Conservation (phyloP, 2,113 vertebrate genomes). For the Ptilonorhynchus violaceus region DNA sequence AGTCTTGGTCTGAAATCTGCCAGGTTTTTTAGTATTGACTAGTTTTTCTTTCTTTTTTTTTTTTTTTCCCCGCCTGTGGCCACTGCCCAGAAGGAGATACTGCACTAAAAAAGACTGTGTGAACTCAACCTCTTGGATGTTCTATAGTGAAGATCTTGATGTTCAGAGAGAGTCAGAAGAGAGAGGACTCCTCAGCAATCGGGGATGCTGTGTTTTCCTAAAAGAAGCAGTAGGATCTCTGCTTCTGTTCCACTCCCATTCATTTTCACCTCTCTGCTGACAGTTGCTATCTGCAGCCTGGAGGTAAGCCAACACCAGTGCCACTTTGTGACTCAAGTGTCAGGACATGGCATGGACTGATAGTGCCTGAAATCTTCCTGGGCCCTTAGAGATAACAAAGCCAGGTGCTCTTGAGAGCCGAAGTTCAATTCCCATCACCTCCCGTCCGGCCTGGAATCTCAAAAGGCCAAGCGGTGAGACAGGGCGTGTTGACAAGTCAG, state of each 20-base stretch:
- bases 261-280: conserved; percentile 35
- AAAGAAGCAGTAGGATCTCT: background rate
- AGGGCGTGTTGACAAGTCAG: conserved; percentile 72
- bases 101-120: background rate
- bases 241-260: background rate
- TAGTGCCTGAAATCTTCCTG: conserved; percentile 70
- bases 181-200: background rate
- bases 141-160: background rate
- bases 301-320: conserved; percentile 69
- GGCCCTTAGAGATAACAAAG: conserved; percentile 68
- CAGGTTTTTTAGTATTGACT: background rate
- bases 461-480: conserved; percentile 55
- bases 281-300: conserved; percentile 66
- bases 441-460: conserved; percentile 53
- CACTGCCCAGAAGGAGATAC: background rate
- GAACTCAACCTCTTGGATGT: background rate
- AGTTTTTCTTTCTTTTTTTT: background rate
- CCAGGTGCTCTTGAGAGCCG: conserved; percentile 63
- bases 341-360: conserved; percentile 73
- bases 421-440: conserved; percentile 72
- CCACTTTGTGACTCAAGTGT: conserved; percentile 82
- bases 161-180: background rate
- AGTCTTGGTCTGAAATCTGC: background rate
- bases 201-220: background rate
- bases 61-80: background rate